Percentiles rank a stretch among this genome's conserved stretches.
Evolutionary conservation across 2,797 vertebrate species (phyloP).

Genomic region (Lagodon rhomboides): DNA sequence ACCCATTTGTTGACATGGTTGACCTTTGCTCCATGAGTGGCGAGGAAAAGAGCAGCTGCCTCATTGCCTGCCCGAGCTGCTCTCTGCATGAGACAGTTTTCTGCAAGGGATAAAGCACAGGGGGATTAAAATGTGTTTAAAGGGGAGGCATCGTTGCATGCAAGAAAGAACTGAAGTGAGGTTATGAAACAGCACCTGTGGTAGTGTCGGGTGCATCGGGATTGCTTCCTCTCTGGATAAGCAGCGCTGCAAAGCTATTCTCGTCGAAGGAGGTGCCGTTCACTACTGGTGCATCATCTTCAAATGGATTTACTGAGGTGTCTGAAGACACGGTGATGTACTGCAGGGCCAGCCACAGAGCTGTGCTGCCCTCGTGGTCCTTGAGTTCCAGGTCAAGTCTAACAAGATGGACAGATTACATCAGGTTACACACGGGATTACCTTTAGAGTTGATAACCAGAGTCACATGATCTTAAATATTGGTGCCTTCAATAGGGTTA

Average conservation of each 20-base stretch:
- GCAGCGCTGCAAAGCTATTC: conserved; percentile 95
- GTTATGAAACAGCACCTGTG: conserved; percentile 85
- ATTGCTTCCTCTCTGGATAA: conserved; percentile 96
- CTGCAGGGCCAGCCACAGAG: conserved; percentile 96
- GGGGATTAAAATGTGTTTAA: background rate
- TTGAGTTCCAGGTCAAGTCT: conserved; percentile 97
- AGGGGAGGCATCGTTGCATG: background rate
- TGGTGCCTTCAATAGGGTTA: background rate
- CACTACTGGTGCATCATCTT: conserved; percentile 90
- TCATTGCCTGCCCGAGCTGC: conserved; percentile 92
- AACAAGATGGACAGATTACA: conserved; percentile 30
- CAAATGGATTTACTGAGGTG: conserved; percentile 94
- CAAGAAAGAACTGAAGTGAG: background rate
- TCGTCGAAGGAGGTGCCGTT: conserved; percentile 98
- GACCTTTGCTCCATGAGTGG: conserved; percentile 94
- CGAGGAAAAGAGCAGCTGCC: conserved; percentile 96
- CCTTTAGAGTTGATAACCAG: background rate
- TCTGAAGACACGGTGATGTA: conserved; percentile 95
- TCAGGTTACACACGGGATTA: conserved; percentile 5
- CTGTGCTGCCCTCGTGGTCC: conserved; percentile 96
- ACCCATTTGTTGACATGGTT: conserved; percentile 98
- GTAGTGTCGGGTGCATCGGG: conserved; percentile 91
- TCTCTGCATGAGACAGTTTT: conserved; percentile 96
- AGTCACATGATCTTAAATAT: background rate
- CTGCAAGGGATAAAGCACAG: conserved; percentile 71